These are phyloP conservation scores for Pogonognathellus flavescens DNA, from an alignment of 1,140 invertebrate species.

Conservation along the genomic window DNA sequence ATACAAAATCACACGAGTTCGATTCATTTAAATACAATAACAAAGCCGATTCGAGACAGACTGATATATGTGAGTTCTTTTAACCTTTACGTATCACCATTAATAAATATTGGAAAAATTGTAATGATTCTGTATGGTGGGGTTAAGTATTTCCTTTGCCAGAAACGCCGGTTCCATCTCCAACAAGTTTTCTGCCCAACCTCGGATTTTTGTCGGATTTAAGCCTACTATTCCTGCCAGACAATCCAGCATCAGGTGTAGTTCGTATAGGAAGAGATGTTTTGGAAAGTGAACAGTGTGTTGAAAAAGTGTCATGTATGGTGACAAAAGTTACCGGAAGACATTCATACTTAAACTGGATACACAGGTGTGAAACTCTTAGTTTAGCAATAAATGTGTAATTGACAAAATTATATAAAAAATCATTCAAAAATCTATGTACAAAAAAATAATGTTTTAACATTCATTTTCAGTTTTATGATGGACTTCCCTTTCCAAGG, in stretches of 20 bases:
- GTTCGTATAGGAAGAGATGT: conserved; percentile 41
- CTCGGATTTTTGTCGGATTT: conserved; percentile 44
- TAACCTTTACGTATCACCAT: background rate
- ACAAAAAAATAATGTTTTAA: too few relatives aligned
- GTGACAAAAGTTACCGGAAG: conserved; percentile 37
- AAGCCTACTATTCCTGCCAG: conserved; percentile 37
- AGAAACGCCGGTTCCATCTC: background rate
- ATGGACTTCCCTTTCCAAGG: conserved; percentile 59
- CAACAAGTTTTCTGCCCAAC: conserved; percentile 7
- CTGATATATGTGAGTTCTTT: background rate
- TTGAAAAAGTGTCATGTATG: conserved; percentile 50
- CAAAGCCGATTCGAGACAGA: background rate
- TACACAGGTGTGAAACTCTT: conserved; percentile 26
- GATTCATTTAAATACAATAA: background rate
- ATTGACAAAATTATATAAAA: too few relatives aligned
- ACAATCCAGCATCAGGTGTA: conserved; percentile 53
- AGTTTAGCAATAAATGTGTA: too few relatives aligned
- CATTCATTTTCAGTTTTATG: conserved; percentile 25
- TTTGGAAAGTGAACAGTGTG: conserved; percentile 59
- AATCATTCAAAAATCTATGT: too few relatives aligned
- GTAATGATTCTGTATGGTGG: background rate
- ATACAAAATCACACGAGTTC: background rate
- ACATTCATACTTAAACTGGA: conserved; percentile 47
- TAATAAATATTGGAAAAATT: too few relatives aligned
- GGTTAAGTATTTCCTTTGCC: conserved; percentile 42